A percentile compares a stretch with the other conserved stretches of the same genome.
Evolutionary conservation across 2,797 vertebrate genomes (phyloP).

Genomic region (Neosilurus hyrtlii): DNA sequence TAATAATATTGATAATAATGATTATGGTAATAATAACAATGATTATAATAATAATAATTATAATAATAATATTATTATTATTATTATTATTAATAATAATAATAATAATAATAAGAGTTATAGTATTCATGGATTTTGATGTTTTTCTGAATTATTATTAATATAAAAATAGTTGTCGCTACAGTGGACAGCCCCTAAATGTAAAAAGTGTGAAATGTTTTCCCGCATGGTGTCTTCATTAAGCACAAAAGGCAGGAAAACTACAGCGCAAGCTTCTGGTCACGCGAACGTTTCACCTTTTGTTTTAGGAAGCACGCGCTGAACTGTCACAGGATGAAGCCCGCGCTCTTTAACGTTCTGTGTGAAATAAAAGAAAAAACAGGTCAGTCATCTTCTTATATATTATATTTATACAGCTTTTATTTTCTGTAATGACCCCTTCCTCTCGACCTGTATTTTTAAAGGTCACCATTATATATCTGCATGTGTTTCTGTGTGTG

Average conservation of each 20-base stretch:
- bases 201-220: not conserved
- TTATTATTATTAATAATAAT: no score
- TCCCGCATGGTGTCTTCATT: not conserved
- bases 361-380: slow-evolving; percentile 99
- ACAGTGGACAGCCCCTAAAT: no score
- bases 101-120: no score
- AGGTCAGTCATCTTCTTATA: slow-evolving; percentile 73
- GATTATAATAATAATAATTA: no score
- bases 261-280: slow-evolving; percentile 10
- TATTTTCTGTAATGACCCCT: not conserved
- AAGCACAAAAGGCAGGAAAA: slow-evolving; percentile 3
- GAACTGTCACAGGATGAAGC: slow-evolving; percentile 99
- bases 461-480: not conserved
- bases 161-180: not conserved
- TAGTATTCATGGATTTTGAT: not conserved
- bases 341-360: slow-evolving; percentile 95
- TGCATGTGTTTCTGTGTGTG: no score
- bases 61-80: no score
- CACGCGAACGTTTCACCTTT: slow-evolving; percentile 44
- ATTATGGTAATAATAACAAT: no score
- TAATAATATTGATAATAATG: no score
- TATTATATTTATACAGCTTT: not conserved
- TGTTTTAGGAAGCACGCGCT: slow-evolving; percentile 93
- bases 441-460: not conserved
- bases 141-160: no score